Conservation (phyloP, 2,888 invertebrate genomes). For the Gymnosoma rotundatum region DNA sequence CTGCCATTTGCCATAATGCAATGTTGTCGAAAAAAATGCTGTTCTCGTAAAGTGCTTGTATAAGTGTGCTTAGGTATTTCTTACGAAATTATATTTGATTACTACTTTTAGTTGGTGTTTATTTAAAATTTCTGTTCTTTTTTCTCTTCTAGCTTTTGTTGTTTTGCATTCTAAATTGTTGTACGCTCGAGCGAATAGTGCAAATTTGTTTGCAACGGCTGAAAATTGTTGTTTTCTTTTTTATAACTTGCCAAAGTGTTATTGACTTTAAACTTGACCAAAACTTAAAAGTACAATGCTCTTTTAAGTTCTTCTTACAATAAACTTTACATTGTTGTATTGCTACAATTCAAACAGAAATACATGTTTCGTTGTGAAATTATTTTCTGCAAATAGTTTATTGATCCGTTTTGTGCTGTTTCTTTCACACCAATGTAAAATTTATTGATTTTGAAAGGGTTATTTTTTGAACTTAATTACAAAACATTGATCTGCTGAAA, state of each 20-base stretch:
- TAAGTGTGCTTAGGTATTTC: constrained; percentile 57
- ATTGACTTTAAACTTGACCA: constrained; percentile 69
- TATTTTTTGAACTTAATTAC: neutral
- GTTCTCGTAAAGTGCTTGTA: neutral
- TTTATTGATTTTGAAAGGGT: neutral
- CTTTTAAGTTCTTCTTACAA: constrained; percentile 40
- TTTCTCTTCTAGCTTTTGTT: constrained; percentile 35
- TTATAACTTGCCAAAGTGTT: constrained; percentile 52
- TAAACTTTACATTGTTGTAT: neutral
- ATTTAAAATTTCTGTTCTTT: constrained; percentile 58
- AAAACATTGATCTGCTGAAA: neutral
- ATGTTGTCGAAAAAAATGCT: constrained; percentile 14
- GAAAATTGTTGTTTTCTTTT: constrained; percentile 40
- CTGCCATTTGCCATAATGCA: constrained; percentile 32
- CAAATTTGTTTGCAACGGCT: constrained; percentile 60
- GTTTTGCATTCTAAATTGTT: constrained; percentile 41
- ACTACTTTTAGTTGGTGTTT: constrained; percentile 68
- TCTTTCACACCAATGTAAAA: neutral
- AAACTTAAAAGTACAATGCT: constrained; percentile 59
- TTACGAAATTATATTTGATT: constrained; percentile 69
- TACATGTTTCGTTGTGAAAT: neutral
- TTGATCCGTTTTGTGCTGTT: neutral
- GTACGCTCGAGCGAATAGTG: constrained; percentile 60
- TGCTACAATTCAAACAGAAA: constrained; percentile 38
- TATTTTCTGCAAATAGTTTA: constrained; percentile 12